A percentile compares a stretch with the other conserved stretches of the same genome.
Evolutionary conservation across 1,140 invertebrate genomes (phyloP).

Genomic region (Drosophila kurseongensis): DNA sequence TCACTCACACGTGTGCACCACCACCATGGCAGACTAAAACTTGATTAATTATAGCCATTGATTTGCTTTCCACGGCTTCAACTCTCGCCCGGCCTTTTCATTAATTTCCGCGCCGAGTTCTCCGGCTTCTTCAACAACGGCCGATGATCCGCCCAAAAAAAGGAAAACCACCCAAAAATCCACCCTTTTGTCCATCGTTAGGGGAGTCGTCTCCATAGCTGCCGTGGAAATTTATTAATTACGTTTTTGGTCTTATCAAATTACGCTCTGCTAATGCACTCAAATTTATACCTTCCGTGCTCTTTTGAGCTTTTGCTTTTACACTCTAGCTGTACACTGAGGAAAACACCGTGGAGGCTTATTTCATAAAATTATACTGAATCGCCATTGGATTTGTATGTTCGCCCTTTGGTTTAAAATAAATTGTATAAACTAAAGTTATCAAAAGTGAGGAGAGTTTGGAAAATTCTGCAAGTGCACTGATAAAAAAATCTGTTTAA

Average conservation of each 20-base stretch:
- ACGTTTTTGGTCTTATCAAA: constrained; percentile 82
- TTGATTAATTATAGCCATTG: constrained; percentile 82
- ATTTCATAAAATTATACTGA: neutral
- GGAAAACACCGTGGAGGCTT: neutral
- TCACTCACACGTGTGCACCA: constrained; percentile 66
- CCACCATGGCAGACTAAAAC: constrained; percentile 57
- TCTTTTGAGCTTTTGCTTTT: constrained; percentile 71
- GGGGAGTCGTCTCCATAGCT: neutral
- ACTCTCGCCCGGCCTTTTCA: constrained; percentile 45
- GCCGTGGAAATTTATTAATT: constrained; percentile 80
- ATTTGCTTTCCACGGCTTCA: constrained; percentile 79
- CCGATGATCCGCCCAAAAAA: constrained; percentile 17
- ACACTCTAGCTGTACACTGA: neutral
- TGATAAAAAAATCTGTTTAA: too few species aligned
- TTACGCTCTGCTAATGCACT: constrained; percentile 81
- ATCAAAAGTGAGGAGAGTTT: too few species aligned
- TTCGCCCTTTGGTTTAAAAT: too few species aligned
- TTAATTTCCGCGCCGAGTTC: constrained; percentile 68
- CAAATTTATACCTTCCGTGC: constrained; percentile 78
- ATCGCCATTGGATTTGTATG: too few species aligned
- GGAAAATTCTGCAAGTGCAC: too few species aligned
- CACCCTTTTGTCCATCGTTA: constrained; percentile 36
- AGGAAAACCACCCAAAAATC: constrained; percentile 11
- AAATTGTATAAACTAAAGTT: too few species aligned
- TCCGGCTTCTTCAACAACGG: constrained; percentile 19